phyloP scores from a whole-genome alignment of 2,888 invertebrate genomes.

The Nomada flava region DNA sequence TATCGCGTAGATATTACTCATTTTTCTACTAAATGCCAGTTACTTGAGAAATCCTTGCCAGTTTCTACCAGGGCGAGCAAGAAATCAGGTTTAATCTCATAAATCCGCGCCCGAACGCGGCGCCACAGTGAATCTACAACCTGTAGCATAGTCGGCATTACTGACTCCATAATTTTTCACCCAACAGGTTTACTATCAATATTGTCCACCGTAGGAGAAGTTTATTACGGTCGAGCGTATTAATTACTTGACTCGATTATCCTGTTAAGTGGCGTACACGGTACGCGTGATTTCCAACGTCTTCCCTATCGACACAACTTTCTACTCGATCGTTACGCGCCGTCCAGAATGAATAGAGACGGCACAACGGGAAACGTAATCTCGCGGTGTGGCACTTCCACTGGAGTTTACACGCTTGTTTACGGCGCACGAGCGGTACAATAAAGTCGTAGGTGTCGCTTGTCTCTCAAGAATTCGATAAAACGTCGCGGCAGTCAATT shows the following conservation, averaged over 20 bases:
- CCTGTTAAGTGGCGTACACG: slow-evolving; percentile 20
- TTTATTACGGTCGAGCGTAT: slow-evolving; percentile 48
- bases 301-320: neutral
- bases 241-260: slow-evolving; percentile 48
- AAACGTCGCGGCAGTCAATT: slow-evolving; percentile 5
- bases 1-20: neutral
- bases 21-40: neutral
- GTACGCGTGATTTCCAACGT: slow-evolving; percentile 28
- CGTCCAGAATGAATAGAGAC: too few relatives aligned
- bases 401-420: slow-evolving; percentile 12
- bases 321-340: too few relatives aligned
- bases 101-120: slow-evolving; percentile 42
- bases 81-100: slow-evolving; percentile 49
- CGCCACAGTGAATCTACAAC: slow-evolving; percentile 23
- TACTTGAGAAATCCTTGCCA: neutral
- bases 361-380: too few relatives aligned
- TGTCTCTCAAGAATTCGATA: slow-evolving; percentile 17
- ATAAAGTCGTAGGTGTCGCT: slow-evolving; percentile 21
- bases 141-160: slow-evolving; percentile 40
- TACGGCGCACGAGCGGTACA: neutral
- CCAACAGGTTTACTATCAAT: slow-evolving; percentile 57
- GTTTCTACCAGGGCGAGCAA: neutral
- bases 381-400: neutral
- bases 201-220: slow-evolving; percentile 46
- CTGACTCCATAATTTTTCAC: slow-evolving; percentile 38